A percentile compares a stretch with the other conserved stretches of the same genome.
phyloP scores from a whole-genome alignment of 2,113 vertebrate species.

The Pseudorhombus dupliciocellatus region DNA sequence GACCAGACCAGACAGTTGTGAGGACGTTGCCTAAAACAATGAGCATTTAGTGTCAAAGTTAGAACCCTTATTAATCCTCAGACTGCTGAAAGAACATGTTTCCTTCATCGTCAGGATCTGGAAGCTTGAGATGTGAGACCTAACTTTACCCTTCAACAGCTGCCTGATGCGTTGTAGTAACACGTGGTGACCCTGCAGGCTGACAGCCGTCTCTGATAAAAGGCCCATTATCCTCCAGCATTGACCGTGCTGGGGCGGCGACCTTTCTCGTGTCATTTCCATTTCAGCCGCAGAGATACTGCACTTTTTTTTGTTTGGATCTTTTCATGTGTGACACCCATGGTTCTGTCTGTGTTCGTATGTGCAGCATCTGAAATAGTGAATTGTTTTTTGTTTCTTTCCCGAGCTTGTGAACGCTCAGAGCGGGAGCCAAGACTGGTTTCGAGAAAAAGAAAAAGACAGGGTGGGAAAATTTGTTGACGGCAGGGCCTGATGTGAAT shows the following conservation, averaged over 20 bases:
- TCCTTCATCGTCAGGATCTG: background rate
- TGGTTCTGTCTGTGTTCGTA: constrained; percentile 40
- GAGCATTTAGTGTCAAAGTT: too few species aligned
- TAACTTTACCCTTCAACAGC: too few species aligned
- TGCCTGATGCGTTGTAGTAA: too few species aligned
- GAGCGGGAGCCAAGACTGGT: constrained; percentile 6
- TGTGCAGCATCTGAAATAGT: constrained; percentile 28
- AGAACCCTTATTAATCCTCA: too few species aligned
- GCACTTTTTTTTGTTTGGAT: background rate
- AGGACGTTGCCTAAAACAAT: background rate
- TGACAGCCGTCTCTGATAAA: background rate
- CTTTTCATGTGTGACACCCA: background rate
- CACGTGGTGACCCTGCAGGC: constrained; percentile 4
- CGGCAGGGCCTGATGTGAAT: constrained; percentile 54
- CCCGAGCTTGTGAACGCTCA: constrained; percentile 39
- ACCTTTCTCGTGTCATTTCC: background rate
- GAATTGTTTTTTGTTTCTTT: constrained; percentile 23
- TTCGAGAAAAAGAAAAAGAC: background rate
- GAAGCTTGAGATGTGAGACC: background rate
- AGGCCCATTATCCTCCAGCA: background rate
- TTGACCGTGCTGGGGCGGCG: too few species aligned
- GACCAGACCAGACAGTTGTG: background rate
- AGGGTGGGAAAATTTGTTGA: constrained; percentile 23
- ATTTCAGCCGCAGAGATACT: constrained; percentile 31
- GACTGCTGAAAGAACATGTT: too few species aligned